A percentile compares a stretch with the other conserved stretches of the same genome.
Conservation (phyloP, 92 coral and sea anemone genomes). For the Montipora capitata region DNA sequence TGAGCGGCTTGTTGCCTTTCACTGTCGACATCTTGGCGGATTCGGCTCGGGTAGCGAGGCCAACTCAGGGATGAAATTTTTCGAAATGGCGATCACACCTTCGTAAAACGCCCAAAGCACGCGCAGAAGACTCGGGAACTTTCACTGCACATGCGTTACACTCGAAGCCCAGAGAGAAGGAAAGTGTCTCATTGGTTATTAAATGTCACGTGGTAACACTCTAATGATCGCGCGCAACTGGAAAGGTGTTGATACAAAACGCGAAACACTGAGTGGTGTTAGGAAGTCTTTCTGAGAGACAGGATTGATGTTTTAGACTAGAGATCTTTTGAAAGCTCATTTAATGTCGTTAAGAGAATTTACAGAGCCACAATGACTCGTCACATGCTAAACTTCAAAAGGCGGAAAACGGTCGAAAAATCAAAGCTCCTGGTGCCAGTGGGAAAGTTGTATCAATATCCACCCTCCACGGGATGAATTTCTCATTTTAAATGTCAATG, state of each 20-base stretch:
- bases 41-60: slow-evolving; percentile 46
- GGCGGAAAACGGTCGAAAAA: neutral
- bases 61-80: slow-evolving; percentile 59
- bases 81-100: slow-evolving; percentile 93
- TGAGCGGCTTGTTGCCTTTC: slow-evolving; percentile 50
- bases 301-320: no score
- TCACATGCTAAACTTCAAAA: neutral
- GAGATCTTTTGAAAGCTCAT: neutral
- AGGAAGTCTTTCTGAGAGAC: no score
- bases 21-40: slow-evolving; percentile 57
- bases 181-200: slow-evolving; percentile 22
- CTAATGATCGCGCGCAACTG: slow-evolving; percentile 37
- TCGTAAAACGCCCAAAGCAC: slow-evolving; percentile 97
- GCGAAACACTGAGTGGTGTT: no score
- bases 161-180: slow-evolving; percentile 27
- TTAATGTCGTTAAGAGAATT: neutral
- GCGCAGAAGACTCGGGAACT: slow-evolving; percentile 71
- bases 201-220: slow-evolving; percentile 25
- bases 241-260: neutral
- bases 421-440: no score
- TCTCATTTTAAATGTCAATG: no score
- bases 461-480: no score
- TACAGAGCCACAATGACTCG: neutral
- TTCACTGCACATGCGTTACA: slow-evolving; percentile 69
- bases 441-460: no score